Evolutionary conservation across 1,140 invertebrate species (phyloP), one percentile per base, ranked within the genome.

Genomic region (Lucilia sericata): DNA sequence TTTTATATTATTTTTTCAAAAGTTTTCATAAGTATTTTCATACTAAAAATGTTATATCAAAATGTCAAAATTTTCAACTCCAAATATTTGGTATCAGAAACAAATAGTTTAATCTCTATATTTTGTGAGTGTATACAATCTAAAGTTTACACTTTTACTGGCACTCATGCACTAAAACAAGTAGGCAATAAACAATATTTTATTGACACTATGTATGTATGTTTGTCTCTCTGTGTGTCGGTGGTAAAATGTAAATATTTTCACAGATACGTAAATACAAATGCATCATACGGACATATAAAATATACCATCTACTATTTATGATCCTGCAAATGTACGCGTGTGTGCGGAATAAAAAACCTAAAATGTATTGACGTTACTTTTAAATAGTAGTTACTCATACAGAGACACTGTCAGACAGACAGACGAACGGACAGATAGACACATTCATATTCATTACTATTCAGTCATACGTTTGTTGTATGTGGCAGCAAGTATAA

Each of bases 141-240:
- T 7, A 42, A 42, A 42, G 42, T 14, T 55, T 55, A 14, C 17
- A 55, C 17, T 55, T n/a, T n/a, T 55, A 55, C 51, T 4, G 51
- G 17, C 51, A 55, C 65, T 9, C 4, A 65, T 65, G n/a, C 65
- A 70, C 65, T 70, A 21, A 70, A 70, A 70, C 65, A 70, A 80
- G 76, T 80, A 34, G 76, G 76, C 42, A 80, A 80, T 80, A 80
- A 80, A 80, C 76, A 80, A 80, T 80, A 80, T 80, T 80, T 80
- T 80, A 51, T 80, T 80, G 76, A 80, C 76, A 80, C 42, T 80
- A 42, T 80, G 19, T 80, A 47, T 49, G 42, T 80, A 42, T 80
- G 19, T 80, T 78, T 49, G 42, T 80, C 13, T 51, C 25, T 30
- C 25, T 30, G 25, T 30, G 25, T 30, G 25, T 30, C 25, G 25